Evolutionary conservation across 2,113 vertebrate genomes (phyloP), one percentile per base, ranked within the genome.

Genomic region (Phyllostomus discolor): DNA sequence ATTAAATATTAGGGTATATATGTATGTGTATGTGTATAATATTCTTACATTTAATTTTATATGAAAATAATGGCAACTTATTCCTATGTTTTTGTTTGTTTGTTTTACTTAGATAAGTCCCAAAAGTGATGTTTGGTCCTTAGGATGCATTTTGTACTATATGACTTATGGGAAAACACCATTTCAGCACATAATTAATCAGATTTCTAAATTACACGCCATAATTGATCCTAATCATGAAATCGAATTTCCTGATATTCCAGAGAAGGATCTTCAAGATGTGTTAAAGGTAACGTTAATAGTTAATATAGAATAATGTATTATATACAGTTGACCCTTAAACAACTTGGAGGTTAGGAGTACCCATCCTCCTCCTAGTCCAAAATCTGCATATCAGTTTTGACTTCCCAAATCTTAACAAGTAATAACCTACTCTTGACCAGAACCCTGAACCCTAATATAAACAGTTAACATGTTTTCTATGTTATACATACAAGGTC

Each of bases 151-250:
- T 98, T 98, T 99, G 89, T 99, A 99, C 96, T 99, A 98, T 59
- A 99, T 99, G 99, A 99, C 99, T 2, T 99, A 99, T 4, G 99
- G 99, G 50, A 99, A 98, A 98, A 99, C 99, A 90, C 99, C 99
- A 0, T 99, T 99, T 98, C 99, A 99, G 95, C 99, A 98, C 96
- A 99, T 99, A 98, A 99, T 99, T 97, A 99, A 99, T 97, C 99
- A 99, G 95, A 99, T 99, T 76, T 98, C 98, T 95, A 99, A 99
- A 97, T 97, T 99, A 75, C 99, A 99, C 66, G 99, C 99, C 97
- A 99, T 99, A 89, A 99, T 99, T 94, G 99, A 99, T 90, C 98
- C 99, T 50, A 98, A 95, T 88, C 98, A 99, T 97, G 98, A 98
- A 96, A 99, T 99, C 52, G 98, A 99, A 10, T 99, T 99, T 95